phyloP scores from a whole-genome alignment of 2,113 vertebrate species.

The Hyla sarda region DNA sequence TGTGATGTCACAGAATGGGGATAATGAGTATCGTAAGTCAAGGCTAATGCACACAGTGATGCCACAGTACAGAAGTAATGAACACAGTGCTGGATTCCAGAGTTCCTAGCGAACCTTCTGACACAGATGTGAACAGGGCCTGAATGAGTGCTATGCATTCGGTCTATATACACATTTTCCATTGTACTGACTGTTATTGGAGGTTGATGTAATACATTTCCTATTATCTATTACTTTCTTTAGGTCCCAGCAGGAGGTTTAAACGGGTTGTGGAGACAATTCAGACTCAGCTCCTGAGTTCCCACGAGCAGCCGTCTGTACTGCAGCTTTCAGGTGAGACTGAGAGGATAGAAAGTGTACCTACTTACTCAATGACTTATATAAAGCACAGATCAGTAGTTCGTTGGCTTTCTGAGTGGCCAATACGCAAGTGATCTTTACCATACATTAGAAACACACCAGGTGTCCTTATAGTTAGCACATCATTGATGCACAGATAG shows the following conservation, averaged over 20 bases:
- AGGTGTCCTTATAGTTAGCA: neutral
- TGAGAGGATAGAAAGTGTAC: neutral
- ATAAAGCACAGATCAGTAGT: neutral
- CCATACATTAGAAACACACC: neutral
- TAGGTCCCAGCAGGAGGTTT: slow-evolving; percentile 95
- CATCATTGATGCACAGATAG: neutral
- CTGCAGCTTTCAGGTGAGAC: slow-evolving; percentile 96
- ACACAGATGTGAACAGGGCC: too few relatives aligned
- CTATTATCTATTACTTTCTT: neutral
- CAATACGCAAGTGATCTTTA: neutral
- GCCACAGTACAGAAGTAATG: neutral
- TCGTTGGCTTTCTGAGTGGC: neutral
- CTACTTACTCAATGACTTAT: neutral
- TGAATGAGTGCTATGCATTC: too few relatives aligned
- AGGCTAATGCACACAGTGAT: neutral
- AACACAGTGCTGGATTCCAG: too few relatives aligned
- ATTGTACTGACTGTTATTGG: neutral
- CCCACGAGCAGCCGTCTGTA: slow-evolving; percentile 94
- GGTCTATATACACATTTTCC: neutral
- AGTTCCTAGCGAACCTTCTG: too few relatives aligned
- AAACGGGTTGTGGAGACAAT: slow-evolving; percentile 99
- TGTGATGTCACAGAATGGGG: neutral
- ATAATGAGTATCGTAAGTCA: neutral
- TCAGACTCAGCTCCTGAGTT: slow-evolving; percentile 97
- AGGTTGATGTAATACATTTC: neutral